These are phyloP conservation scores for Drosophila cardini DNA, from an alignment of 1,140 invertebrate genomes.

Conservation along the genomic window DNA sequence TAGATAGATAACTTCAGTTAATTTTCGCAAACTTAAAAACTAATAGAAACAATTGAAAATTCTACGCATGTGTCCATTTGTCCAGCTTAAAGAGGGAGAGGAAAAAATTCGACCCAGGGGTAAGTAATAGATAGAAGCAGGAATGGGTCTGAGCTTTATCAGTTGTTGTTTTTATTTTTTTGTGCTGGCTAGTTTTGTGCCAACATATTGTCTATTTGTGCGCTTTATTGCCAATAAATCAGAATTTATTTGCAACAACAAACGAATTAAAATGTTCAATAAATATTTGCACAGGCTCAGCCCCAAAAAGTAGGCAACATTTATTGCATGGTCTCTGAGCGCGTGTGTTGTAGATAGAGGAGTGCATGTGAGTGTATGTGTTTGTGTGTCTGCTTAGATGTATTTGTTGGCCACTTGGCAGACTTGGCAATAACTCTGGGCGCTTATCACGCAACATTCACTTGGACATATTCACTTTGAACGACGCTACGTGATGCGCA, in stretches of 20 bases:
- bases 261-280: conserved; percentile 85
- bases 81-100: conserved; percentile 15
- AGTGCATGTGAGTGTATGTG: conserved; percentile 40
- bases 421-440: conserved; percentile 43
- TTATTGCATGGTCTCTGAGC: conserved; percentile 37
- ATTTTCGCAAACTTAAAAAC: conserved; percentile 1
- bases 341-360: conserved; percentile 8
- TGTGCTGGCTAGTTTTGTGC: conserved; percentile 44
- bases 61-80: conserved; percentile 66
- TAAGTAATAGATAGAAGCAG: background rate
- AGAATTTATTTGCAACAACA: conserved; percentile 85
- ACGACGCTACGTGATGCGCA: conserved; percentile 73
- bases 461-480: conserved; percentile 76
- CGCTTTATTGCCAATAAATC: conserved; percentile 84
- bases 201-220: conserved; percentile 73
- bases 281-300: conserved; percentile 78
- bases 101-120: background rate
- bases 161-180: conserved; percentile 38
- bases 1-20: conserved; percentile 7
- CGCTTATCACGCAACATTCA: conserved; percentile 60
- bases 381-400: background rate
- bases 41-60: conserved; percentile 60
- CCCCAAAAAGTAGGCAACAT: conserved; percentile 55
- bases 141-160: conserved; percentile 39
- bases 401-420: conserved; percentile 45